A percentile compares a stretch with the other conserved stretches of the same genome.
Conservation (phyloP, 2,113 vertebrate species). For the Indicator indicator region DNA sequence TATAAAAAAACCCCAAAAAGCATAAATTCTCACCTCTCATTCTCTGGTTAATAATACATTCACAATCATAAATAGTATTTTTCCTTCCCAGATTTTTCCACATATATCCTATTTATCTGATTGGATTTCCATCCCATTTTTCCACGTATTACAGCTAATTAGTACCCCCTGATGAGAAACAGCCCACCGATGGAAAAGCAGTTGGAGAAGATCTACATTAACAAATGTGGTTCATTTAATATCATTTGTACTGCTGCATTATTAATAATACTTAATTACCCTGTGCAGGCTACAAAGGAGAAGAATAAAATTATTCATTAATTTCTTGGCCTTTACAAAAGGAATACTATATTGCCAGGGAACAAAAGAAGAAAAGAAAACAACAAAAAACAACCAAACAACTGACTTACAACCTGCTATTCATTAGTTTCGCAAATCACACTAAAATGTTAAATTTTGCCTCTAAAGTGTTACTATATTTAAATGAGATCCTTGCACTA, state of each 20-base stretch:
- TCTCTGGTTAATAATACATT: conserved; percentile 34
- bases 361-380: conserved; percentile 9
- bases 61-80: conserved; percentile 50
- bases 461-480: conserved; percentile 30
- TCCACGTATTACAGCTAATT: conserved; percentile 84
- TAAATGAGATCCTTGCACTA: conserved; percentile 23
- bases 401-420: conserved; percentile 22
- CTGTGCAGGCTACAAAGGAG: conserved; percentile 71
- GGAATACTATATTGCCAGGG: conserved; percentile 59
- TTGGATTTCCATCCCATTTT: conserved; percentile 82
- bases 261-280: conserved; percentile 87
- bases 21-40: conserved; percentile 46
- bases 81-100: conserved; percentile 76
- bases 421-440: conserved; percentile 45
- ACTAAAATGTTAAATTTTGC: conserved; percentile 62
- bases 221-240: conserved; percentile 89
- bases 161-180: conserved; percentile 84
- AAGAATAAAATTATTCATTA: conserved; percentile 80
- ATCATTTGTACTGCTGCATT: conserved; percentile 86
- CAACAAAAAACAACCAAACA: too few species aligned
- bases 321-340: conserved; percentile 78
- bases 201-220: conserved; percentile 86
- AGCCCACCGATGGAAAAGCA: conserved; percentile 82
- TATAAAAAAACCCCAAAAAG: conserved; percentile 28
- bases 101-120: conserved; percentile 82